Evolutionary conservation across 2,888 invertebrate genomes (phyloP), one percentile per base, ranked within the genome.

Genomic region (Drosophila sordidapex): DNA sequence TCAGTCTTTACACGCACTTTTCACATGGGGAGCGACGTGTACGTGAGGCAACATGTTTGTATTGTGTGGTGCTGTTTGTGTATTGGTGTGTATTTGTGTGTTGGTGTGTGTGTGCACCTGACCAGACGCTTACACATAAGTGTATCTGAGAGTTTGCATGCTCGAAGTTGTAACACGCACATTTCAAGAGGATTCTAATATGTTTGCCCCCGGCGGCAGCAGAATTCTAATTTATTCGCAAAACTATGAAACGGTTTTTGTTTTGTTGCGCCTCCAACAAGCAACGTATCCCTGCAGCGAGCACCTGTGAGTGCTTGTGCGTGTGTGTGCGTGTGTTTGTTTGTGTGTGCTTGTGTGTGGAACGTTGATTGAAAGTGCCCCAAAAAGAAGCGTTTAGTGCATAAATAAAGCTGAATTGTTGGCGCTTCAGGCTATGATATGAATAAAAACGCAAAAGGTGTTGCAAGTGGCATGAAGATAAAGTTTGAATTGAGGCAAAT

Each of bases 151-250:
- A 43, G 56, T 48, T 57, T n/a, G 40, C 29, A 40, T 57, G 56
- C 54, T 59, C 56, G 46, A 70, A 82, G 88, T 83, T 78, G 69
- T 69, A 76, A 65, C 87, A 84, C 84, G 83, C 87, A 84, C 83
- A 83, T 81, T 80, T 87, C 72, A 84, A 84, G 81, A 82, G 79
- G 82, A 82, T 85, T 83, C 85, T 85, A 84, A 83, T 83, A 87
- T 89, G 74, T 69, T 73, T 76, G 79, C 82, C 82, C 70, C 70
- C 74, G 76, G 83, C 81, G 74, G 73, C 74, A 59, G 82, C 87
- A 82, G 84, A 89, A 89, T 89, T 89, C 87, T 84, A 84, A 84
- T 84, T 84, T 84, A 84, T 84, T 79, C 76, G 87, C 83, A 76
- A 86, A 82, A 76, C 87, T 86, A 71, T 74, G 83, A 63, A 81